Conservation (phyloP, 2,797 vertebrate species). For the Trematomus bernacchii region DNA sequence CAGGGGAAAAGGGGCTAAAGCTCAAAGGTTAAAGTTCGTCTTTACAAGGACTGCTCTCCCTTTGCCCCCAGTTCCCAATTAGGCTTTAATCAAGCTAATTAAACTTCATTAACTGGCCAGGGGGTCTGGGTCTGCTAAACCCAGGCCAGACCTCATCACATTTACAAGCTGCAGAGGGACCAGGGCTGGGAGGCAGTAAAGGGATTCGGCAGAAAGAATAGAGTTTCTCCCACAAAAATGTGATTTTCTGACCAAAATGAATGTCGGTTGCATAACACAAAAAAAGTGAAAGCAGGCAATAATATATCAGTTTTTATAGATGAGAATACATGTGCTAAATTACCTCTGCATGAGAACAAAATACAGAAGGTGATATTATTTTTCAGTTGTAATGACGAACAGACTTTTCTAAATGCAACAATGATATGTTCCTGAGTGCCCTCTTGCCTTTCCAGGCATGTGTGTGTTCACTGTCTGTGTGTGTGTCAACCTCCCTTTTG, state of each 20-base stretch:
- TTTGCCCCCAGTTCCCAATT: constrained; percentile 73
- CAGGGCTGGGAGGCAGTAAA: not conserved
- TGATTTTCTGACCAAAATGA: constrained; percentile 56
- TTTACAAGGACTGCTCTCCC: constrained; percentile 63
- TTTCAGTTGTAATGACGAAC: not conserved
- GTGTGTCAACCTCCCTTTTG: constrained; percentile 56
- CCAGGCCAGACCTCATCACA: constrained; percentile 49
- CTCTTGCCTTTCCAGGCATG: constrained; percentile 23
- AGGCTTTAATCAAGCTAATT: constrained; percentile 85
- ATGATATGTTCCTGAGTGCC: constrained; percentile 15
- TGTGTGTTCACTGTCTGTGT: constrained; percentile 38
- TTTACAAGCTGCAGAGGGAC: constrained; percentile 42
- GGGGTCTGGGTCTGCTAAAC: constrained; percentile 55
- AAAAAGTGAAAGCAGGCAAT: not conserved
- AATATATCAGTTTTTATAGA: not conserved
- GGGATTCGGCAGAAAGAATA: constrained; percentile 13
- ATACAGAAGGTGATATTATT: not conserved
- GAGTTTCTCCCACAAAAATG: constrained; percentile 26
- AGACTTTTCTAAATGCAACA: constrained; percentile 1
- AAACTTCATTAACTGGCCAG: constrained; percentile 76
- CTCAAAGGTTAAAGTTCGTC: constrained; percentile 79
- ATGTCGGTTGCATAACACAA: constrained; percentile 57
- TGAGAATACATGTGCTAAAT: not conserved
- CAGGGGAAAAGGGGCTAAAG: constrained; percentile 59
- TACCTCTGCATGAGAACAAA: not conserved